phyloP scores from a whole-genome alignment of 2,797 vertebrate species.

The Psittacula echo region DNA sequence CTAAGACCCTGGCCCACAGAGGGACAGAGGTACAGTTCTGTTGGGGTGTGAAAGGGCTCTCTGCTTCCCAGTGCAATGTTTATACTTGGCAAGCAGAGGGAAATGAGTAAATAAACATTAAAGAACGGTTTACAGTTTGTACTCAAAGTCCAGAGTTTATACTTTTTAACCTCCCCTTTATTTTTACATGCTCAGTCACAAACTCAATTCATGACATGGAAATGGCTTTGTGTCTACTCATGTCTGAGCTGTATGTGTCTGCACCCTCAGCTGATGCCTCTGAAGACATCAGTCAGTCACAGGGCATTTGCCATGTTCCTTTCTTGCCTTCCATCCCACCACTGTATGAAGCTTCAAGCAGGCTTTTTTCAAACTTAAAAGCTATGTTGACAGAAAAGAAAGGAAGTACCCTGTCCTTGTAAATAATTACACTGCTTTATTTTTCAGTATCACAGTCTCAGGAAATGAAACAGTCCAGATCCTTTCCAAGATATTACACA shows the following conservation, averaged over 20 bases:
- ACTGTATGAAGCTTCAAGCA: background rate
- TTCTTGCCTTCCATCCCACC: background rate
- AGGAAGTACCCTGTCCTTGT: background rate
- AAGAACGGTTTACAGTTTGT: background rate
- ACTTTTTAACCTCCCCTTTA: background rate
- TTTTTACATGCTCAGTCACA: background rate
- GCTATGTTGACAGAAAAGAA: background rate
- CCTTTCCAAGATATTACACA: conserved; percentile 14
- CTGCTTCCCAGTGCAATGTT: background rate
- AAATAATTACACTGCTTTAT: conserved; percentile 60
- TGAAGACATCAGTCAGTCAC: background rate
- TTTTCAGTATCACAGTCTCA: conserved; percentile 51
- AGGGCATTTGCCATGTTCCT: background rate
- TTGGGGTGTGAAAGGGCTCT: too few relatives aligned
- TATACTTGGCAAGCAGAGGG: background rate
- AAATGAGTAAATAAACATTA: background rate
- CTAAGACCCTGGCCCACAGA: accelerated
- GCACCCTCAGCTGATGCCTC: background rate
- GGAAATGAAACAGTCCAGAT: conserved; percentile 30
- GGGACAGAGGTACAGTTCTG: background rate
- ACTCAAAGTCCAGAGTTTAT: background rate
- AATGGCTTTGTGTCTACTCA: background rate
- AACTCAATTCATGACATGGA: background rate
- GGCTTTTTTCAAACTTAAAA: background rate
- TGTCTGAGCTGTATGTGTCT: background rate